Conservation (phyloP, 1,140 invertebrate species). For the Mizuhopecten yessoensis region DNA sequence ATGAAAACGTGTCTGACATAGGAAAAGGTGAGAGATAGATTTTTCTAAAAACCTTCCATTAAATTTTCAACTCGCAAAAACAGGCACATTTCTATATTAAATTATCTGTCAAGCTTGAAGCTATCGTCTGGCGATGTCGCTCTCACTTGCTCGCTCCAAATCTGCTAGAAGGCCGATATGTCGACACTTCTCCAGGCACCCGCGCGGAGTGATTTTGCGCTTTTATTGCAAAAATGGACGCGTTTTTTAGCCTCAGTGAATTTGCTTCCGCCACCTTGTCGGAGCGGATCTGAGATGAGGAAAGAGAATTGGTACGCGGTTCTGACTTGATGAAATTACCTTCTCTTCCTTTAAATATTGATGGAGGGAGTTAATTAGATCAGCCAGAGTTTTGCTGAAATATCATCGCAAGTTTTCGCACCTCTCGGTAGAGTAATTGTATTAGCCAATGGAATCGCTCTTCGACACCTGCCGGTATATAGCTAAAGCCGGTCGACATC, state of each 20-base stretch:
- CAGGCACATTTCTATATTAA: conserved; percentile 53
- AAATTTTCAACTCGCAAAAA: conserved; percentile 56
- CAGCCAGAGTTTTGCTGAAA: conserved; percentile 68
- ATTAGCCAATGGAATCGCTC: conserved; percentile 65
- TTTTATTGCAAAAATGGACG: conserved; percentile 68
- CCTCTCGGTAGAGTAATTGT: conserved; percentile 69
- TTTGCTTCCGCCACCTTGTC: conserved; percentile 73
- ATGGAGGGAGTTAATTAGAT: conserved; percentile 73
- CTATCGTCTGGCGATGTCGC: conserved; percentile 60
- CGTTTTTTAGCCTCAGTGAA: conserved; percentile 71
- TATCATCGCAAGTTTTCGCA: conserved; percentile 72
- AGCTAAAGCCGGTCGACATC: conserved; percentile 31
- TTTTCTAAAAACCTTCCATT: conserved; percentile 54
- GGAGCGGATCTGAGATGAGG: conserved; percentile 59
- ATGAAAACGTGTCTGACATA: conserved; percentile 67
- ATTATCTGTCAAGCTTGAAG: conserved; percentile 63
- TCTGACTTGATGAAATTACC: conserved; percentile 72
- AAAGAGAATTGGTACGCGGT: conserved; percentile 69
- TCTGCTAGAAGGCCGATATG: conserved; percentile 57
- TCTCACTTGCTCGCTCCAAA: conserved; percentile 61
- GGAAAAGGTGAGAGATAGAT: conserved; percentile 70
- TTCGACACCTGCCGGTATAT: conserved; percentile 54
- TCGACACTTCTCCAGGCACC: conserved; percentile 56
- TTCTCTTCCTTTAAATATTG: conserved; percentile 74
- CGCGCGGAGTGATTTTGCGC: conserved; percentile 71